A percentile compares a stretch with the other conserved stretches of the same genome.
These are phyloP conservation scores for Epinotia ramella DNA, from an alignment of 2,888 invertebrate genomes.

Conservation along the genomic window DNA sequence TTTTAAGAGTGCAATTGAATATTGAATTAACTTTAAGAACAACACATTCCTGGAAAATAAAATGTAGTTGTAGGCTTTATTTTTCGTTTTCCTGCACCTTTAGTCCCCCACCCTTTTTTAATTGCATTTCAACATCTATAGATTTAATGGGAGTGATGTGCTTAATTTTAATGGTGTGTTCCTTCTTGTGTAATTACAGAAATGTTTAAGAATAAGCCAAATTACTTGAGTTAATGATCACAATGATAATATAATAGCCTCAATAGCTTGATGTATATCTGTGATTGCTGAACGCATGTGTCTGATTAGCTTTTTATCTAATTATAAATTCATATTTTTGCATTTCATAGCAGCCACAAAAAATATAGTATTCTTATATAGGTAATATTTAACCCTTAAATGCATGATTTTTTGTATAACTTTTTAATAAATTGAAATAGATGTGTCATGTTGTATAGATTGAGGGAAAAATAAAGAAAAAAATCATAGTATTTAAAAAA, in stretches of 20 bases:
- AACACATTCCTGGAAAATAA: slow-evolving; percentile 66
- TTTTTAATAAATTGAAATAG: no score
- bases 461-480: no score
- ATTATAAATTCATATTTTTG: slow-evolving; percentile 27
- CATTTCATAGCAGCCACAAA: slow-evolving; percentile 26
- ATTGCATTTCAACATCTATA: slow-evolving; percentile 46
- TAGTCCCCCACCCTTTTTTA: slow-evolving; percentile 50
- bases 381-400: no score
- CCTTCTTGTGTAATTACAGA: slow-evolving; percentile 2
- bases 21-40: slow-evolving; percentile 59
- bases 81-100: slow-evolving; percentile 55
- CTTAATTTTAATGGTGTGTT: slow-evolving; percentile 11
- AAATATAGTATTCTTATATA: slow-evolving; percentile 13
- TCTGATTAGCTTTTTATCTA: slow-evolving; percentile 49
- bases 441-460: no score
- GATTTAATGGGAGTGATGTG: not conserved
- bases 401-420: no score
- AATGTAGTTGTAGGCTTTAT: slow-evolving; percentile 57
- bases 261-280: slow-evolving; percentile 52
- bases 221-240: not conserved
- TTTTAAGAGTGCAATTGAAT: slow-evolving; percentile 79
- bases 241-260: slow-evolving; percentile 19
- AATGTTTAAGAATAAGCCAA: slow-evolving; percentile 1
- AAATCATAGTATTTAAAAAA: no score
- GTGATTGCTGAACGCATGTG: slow-evolving; percentile 56